Base-by-base conservation (phyloP, 2,888 invertebrate genomes). In the Pseudoips prasinana region DNA sequence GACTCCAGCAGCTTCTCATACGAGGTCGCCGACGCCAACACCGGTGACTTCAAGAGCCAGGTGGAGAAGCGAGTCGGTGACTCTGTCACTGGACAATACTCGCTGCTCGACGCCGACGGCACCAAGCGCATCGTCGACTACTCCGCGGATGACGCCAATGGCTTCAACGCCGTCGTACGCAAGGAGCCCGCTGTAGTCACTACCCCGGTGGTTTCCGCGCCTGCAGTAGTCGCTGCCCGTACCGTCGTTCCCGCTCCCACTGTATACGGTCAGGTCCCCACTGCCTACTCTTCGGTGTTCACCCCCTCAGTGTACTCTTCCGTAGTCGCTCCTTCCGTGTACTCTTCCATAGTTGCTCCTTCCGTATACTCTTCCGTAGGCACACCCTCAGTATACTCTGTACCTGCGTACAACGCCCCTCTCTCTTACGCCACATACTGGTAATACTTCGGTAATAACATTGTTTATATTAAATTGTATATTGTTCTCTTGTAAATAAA, bases 21-120 rank as follows among this genome's bases (percentile, higher is more conserved):
- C 64, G 82, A 87, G 37, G 88, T 91, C 11, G 86, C 90, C 20
- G 91, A 91, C 61, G 79, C 86, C 52, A 71, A 75, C 65, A 90
- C 90, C 44, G 90, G 91, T 8, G 90, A 91, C 75, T 83, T 61
- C 73, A 90, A 90, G 71, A 88, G 82, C 66, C 90, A 90, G 60
- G 72, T 73, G 14, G 90, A 90, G 70, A 76, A 78, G 35, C 86
- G 90, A 46, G 65, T 69, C 27, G 90, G 90, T 7, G 89, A 88
- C 39, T 60, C 67, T 14, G 90, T 90, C 14, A 64, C 74, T 46
- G 90, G 90, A 37, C 88, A 89, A 58, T 90, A 90, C 79, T 90
- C 90, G 20, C 73, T 90, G 29, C 65, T 80, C 11, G 90, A 90
- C 27, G 54, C 90, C 14, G 90, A 90, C 47, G 90, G 90, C 56